Percentiles rank a stretch among this genome's conserved stretches.
These are phyloP conservation scores for Gambusia affinis DNA, from an alignment of 2,113 vertebrate genomes.

Conservation along the genomic window DNA sequence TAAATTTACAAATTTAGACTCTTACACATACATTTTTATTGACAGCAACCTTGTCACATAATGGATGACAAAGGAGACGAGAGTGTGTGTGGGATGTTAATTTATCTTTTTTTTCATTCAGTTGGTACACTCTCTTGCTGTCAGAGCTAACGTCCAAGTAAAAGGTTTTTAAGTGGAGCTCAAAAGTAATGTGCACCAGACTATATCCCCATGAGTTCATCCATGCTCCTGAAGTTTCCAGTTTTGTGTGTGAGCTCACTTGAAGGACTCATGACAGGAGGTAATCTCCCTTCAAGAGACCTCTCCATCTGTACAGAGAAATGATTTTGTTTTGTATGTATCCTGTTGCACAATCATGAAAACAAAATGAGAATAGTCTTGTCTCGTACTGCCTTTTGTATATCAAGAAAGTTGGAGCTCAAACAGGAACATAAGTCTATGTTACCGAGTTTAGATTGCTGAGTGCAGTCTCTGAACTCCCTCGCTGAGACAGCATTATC, in stretches of 20 bases:
- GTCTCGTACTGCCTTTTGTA: background rate
- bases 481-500: background rate
- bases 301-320: background rate
- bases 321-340: background rate
- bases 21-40: too few species aligned
- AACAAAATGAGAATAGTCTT: constrained; percentile 1
- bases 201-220: background rate
- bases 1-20: too few species aligned
- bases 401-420: background rate
- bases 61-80: background rate
- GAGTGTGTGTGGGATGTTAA: background rate
- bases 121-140: background rate
- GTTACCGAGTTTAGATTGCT: constrained; percentile 4
- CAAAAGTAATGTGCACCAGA: background rate
- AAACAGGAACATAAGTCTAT: background rate
- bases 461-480: background rate
- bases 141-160: background rate
- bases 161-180: background rate
- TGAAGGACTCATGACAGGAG: background rate
- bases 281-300: background rate
- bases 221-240: background rate
- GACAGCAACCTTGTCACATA: too few species aligned
- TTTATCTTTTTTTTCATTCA: background rate
- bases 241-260: background rate
- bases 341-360: background rate